A percentile compares a stretch with the other conserved stretches of the same genome.
These are phyloP conservation scores for Pediacus dermestoides DNA, from an alignment of 2,888 invertebrate species.

Conservation along the genomic window DNA sequence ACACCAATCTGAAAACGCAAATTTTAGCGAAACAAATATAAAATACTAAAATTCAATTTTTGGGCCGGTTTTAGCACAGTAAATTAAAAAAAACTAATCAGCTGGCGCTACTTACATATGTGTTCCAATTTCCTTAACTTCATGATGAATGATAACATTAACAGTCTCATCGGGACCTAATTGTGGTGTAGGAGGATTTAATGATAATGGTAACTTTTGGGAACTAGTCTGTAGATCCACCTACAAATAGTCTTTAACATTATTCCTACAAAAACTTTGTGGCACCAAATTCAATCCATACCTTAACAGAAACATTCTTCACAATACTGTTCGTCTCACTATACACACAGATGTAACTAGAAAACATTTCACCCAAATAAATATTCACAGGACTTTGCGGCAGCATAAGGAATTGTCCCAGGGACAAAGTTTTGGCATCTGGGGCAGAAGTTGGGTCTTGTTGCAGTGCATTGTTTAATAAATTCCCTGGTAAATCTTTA, in stretches of 20 bases:
- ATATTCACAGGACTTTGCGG: constrained; percentile 98
- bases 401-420: constrained; percentile 85
- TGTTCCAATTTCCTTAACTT: constrained; percentile 98
- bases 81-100: too few relatives aligned
- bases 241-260: constrained; percentile 46
- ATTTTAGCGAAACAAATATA: constrained; percentile 2
- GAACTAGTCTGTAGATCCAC: constrained; percentile 92
- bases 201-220: constrained; percentile 79
- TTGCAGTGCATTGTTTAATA: constrained; percentile 73
- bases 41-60: constrained; percentile 4
- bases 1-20: constrained; percentile 70
- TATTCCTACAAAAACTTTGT: background rate
- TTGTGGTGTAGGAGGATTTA: constrained; percentile 58
- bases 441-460: constrained; percentile 81
- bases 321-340: constrained; percentile 94
- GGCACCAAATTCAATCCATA: constrained; percentile 39
- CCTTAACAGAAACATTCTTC: constrained; percentile 79
- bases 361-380: constrained; percentile 96
- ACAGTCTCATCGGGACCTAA: constrained; percentile 78
- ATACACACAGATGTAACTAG: constrained; percentile 95
- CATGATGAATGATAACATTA: constrained; percentile 95
- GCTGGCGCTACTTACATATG: constrained; percentile 78
- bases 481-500: constrained; percentile 79
- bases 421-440: constrained; percentile 76
- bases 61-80: background rate